These are phyloP conservation scores for Crossocerus cetratus DNA, from an alignment of 2,888 invertebrate species.

Conservation along the genomic window DNA sequence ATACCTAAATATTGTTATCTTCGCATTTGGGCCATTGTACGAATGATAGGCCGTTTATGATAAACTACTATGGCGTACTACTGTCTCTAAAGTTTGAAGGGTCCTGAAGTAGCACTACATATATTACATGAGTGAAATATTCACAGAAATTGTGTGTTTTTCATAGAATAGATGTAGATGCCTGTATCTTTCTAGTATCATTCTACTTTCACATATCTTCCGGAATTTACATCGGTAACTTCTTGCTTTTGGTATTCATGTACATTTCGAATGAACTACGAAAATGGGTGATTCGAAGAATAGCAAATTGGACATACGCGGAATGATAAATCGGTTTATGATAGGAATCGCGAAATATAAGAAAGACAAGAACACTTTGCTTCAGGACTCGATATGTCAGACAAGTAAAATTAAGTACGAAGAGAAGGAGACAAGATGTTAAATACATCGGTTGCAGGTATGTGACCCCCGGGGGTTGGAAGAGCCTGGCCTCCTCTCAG, in stretches of 20 bases:
- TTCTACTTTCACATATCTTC: background rate
- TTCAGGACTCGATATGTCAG: slow-evolving; percentile 47
- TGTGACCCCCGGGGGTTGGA: slow-evolving; percentile 75
- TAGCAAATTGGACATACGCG: too few relatives aligned
- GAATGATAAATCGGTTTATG: background rate
- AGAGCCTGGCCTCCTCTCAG: slow-evolving; percentile 73
- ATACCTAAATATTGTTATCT: too few relatives aligned
- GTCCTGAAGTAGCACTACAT: slow-evolving; percentile 27
- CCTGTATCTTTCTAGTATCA: background rate
- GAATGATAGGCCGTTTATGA: background rate
- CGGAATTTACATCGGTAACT: background rate
- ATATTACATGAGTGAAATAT: slow-evolving; percentile 2
- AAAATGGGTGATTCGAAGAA: too few relatives aligned
- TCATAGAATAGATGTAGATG: background rate
- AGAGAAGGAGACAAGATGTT: slow-evolving; percentile 59
- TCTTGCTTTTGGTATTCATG: background rate
- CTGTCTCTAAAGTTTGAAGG: slow-evolving; percentile 5
- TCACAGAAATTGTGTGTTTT: background rate
- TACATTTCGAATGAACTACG: background rate
- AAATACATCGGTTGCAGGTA: slow-evolving; percentile 75
- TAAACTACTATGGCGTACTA: slow-evolving; percentile 4
- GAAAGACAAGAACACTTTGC: slow-evolving; percentile 11
- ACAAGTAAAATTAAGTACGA: slow-evolving; percentile 34
- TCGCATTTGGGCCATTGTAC: slow-evolving; percentile 12
- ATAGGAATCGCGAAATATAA: background rate